These are phyloP conservation scores for Sphenodon punctatus DNA, from an alignment of 2,797 vertebrate species.

Conservation along the genomic window DNA sequence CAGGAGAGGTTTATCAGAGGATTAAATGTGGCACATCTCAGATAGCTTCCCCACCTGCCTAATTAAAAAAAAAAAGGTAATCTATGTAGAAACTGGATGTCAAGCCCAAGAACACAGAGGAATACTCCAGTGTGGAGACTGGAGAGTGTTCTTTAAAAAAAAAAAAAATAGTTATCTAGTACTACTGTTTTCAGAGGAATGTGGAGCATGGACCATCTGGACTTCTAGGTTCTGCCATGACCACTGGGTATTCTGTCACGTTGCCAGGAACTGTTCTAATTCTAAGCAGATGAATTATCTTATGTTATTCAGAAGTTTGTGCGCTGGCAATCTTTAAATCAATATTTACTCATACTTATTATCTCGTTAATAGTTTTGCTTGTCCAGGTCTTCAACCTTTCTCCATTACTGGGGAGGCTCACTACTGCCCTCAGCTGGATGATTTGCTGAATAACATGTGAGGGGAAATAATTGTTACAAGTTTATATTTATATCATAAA, in stretches of 20 bases:
- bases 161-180: background rate
- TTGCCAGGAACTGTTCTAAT: background rate
- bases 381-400: background rate
- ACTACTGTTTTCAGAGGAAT: background rate
- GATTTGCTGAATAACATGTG: background rate
- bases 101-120: background rate
- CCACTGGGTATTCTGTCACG: background rate
- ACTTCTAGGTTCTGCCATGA: background rate
- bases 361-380: background rate
- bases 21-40: background rate
- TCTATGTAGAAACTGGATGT: background rate
- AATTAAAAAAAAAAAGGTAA: background rate
- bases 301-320: background rate
- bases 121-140: background rate
- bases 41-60: background rate
- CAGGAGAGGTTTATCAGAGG: background rate
- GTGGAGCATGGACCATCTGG: background rate
- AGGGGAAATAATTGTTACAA: too few relatives aligned
- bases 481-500: too few relatives aligned
- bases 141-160: background rate
- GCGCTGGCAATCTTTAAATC: background rate
- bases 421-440: background rate
- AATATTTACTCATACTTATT: background rate
- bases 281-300: background rate
- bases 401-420: background rate